A percentile compares a stretch with the other conserved stretches of the same genome.
These are phyloP conservation scores for Chamaetylas fuelleborni DNA, from an alignment of 2,113 vertebrate genomes.

Conservation along the genomic window DNA sequence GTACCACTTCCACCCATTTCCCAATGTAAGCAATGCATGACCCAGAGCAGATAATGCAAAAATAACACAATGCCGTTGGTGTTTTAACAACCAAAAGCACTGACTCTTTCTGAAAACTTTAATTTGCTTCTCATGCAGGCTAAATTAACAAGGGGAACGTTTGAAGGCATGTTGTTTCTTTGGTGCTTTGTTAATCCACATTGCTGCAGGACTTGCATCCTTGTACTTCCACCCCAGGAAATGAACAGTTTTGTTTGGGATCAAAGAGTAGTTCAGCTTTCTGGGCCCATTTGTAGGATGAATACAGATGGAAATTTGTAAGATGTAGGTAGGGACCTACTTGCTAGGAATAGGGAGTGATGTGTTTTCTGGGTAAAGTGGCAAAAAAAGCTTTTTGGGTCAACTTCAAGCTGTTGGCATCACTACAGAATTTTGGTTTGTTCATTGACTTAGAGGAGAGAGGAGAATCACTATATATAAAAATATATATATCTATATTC, in stretches of 20 bases:
- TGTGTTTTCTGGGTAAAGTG: neutral
- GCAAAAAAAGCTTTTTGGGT: neutral
- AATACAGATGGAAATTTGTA: neutral
- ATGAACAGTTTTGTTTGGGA: neutral
- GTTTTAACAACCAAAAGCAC: neutral
- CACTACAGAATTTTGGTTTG: neutral
- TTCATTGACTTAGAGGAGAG: neutral
- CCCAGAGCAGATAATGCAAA: neutral
- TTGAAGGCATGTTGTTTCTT: neutral
- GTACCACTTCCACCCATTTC: neutral
- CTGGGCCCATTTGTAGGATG: accelerated
- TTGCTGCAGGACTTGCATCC: neutral
- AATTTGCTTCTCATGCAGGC: neutral
- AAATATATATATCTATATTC: neutral
- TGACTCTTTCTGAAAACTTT: neutral
- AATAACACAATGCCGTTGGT: neutral
- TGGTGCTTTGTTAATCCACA: neutral
- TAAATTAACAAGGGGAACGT: neutral
- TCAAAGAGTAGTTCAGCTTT: neutral
- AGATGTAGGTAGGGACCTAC: neutral
- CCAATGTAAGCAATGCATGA: neutral
- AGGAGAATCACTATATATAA: neutral
- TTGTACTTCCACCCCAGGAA: neutral
- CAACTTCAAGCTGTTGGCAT: neutral
- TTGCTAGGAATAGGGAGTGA: neutral